phyloP scores from a whole-genome alignment of 2,888 invertebrate species.

The Notocelia uddmanniana region DNA sequence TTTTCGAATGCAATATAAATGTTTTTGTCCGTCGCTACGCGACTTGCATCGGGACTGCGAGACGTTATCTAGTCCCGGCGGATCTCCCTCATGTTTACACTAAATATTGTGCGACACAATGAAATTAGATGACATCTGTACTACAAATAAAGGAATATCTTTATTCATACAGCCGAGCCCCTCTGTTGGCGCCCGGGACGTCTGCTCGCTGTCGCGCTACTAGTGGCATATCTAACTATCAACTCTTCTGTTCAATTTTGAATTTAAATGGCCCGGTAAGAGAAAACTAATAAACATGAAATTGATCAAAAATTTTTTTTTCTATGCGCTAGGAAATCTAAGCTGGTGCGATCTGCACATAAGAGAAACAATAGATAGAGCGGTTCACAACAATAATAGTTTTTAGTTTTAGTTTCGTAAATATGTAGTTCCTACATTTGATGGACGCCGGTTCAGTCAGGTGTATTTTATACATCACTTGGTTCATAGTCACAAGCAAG shows the following conservation, averaged over 20 bases:
- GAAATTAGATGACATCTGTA: slow-evolving; percentile 86
- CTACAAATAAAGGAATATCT: slow-evolving; percentile 85
- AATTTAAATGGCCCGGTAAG: background rate
- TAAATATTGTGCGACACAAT: slow-evolving; percentile 85
- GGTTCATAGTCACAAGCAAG: no score
- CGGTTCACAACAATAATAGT: background rate
- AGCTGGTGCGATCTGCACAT: background rate
- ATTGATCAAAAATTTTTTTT: background rate
- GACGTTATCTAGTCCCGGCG: slow-evolving; percentile 77
- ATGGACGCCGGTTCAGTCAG: no score
- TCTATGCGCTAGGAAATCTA: background rate
- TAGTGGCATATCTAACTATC: slow-evolving; percentile 47
- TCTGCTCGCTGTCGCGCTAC: slow-evolving; percentile 76
- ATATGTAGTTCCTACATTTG: no score
- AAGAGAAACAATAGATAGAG: background rate
- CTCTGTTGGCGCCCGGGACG: slow-evolving; percentile 71
- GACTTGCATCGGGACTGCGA: slow-evolving; percentile 72
- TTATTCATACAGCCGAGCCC: slow-evolving; percentile 83
- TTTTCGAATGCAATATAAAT: slow-evolving; percentile 73
- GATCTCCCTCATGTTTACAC: slow-evolving; percentile 82
- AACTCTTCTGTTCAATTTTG: background rate
- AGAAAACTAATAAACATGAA: background rate
- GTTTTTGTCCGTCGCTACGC: slow-evolving; percentile 71
- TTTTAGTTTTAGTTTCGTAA: no score
- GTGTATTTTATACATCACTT: no score